phyloP scores from a whole-genome alignment of 2,888 invertebrate species.

The Smittia aterrima region DNA sequence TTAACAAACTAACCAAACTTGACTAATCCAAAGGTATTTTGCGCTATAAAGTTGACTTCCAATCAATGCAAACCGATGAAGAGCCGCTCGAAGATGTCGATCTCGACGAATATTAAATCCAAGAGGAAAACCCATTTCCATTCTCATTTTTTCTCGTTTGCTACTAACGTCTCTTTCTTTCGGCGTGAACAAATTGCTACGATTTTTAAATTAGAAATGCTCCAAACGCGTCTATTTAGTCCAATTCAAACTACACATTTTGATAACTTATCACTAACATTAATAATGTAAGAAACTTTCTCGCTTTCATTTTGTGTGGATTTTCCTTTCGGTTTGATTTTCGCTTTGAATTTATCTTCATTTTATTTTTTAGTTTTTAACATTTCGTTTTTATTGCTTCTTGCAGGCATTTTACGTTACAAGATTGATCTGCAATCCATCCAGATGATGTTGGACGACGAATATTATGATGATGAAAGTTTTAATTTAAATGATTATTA shows the following conservation, averaged over 20 bases:
- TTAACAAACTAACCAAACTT: too few species aligned
- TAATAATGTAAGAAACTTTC: too few species aligned
- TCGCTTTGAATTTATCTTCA: background rate
- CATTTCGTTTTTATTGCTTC: background rate
- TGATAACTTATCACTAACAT: too few species aligned
- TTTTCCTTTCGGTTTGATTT: constrained; percentile 12
- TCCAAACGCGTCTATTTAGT: too few species aligned
- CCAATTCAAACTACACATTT: too few species aligned
- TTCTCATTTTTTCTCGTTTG: background rate
- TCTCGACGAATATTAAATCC: constrained; percentile 79
- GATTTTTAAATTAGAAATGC: too few species aligned
- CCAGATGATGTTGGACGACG: constrained; percentile 6
- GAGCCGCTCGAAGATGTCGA: constrained; percentile 85
- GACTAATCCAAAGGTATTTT: constrained; percentile 75
- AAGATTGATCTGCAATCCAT: constrained; percentile 30
- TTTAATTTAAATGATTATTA: constrained; percentile 34
- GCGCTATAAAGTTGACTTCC: constrained; percentile 99
- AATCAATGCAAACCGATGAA: constrained; percentile 91
- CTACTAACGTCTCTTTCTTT: background rate
- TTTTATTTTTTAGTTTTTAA: constrained; percentile 20
- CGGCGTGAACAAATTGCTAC: too few species aligned
- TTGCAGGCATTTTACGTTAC: constrained; percentile 35
- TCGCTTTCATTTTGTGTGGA: background rate
- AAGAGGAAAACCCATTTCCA: background rate
- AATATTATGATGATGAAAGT: constrained; percentile 9